phyloP scores from a whole-genome alignment of 2,113 vertebrate species.

The Sula dactylatra region DNA sequence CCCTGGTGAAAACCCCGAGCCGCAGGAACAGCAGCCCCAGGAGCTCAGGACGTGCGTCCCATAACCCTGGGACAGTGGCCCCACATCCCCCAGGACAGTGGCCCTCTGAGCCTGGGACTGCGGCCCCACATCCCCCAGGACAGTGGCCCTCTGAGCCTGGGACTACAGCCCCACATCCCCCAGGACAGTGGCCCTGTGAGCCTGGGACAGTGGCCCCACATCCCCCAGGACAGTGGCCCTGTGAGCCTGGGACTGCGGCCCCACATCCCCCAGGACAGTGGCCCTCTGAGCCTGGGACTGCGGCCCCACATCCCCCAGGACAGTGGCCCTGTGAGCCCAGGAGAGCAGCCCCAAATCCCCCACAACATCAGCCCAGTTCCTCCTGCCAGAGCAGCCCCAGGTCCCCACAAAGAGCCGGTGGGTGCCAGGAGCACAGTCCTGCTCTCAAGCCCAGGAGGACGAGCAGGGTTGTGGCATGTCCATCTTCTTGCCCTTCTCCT shows the following conservation, averaged over 20 bases:
- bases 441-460: neutral
- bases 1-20: neutral
- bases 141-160: too few species aligned
- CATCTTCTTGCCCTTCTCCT: neutral
- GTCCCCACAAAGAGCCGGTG: rapidly evolving
- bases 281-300: too few species aligned
- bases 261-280: too few species aligned
- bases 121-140: too few species aligned
- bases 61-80: neutral
- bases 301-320: neutral
- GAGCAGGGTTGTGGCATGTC: neutral
- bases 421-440: neutral
- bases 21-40: neutral
- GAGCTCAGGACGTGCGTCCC: neutral
- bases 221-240: too few species aligned
- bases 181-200: too few species aligned
- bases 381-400: neutral
- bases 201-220: too few species aligned
- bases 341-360: neutral
- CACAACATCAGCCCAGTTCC: neutral
- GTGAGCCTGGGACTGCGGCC: too few species aligned
- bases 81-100: too few species aligned
- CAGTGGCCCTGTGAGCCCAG: too few species aligned
- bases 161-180: too few species aligned
- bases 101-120: too few species aligned